Evolutionary conservation across 1,140 invertebrate genomes (phyloP), one percentile per base, ranked within the genome.

Genomic region (Hylaeus anthracinus): DNA sequence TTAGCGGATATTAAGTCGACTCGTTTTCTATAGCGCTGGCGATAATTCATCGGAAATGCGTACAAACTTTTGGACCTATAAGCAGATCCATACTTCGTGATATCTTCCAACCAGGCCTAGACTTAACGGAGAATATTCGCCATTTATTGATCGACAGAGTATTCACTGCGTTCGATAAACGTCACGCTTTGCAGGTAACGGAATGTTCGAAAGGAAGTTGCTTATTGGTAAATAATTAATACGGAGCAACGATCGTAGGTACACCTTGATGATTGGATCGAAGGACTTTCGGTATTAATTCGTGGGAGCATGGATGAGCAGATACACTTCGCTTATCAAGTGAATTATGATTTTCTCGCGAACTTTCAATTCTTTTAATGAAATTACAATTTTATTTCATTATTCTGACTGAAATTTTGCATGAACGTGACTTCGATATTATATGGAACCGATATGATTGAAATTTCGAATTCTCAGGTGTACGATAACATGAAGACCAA

Each of bases 401-500:
- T 26, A 26, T 0, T 26, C 26, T 26, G 26, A 26, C 26, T 26
- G 26, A 0, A 26, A 26, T 26, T 26, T 26, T 26, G 26, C 26
- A 0, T 26, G 26, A 26, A 26, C 26, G 0, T 26, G 26, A 26
- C 26, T 26, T 26, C 26, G 26, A 26, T 26, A 26, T 26, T 26
- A 26, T 26, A 26, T 26, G 26, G 26, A 26, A 26, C 26, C 26
- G 26, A 26, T 26, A 26, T 26, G 26, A 26, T 26, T 56, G 15
- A 56, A 67, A 74, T 64, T 72, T 5, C 45, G 56, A 81, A 74
- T 75, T 90, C 81, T 15, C 66, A 95, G 94, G 95, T 96, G 55
- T 97, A 97, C 86, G 96, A 97, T 90, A 93, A 95, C 48, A 92
- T 96, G 85, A 94, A 94, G 39, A 95, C 96, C 66, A 95, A 95